Evolutionary conservation across 2,113 vertebrate species (phyloP).

Genomic region (Chaetops frenatus): DNA sequence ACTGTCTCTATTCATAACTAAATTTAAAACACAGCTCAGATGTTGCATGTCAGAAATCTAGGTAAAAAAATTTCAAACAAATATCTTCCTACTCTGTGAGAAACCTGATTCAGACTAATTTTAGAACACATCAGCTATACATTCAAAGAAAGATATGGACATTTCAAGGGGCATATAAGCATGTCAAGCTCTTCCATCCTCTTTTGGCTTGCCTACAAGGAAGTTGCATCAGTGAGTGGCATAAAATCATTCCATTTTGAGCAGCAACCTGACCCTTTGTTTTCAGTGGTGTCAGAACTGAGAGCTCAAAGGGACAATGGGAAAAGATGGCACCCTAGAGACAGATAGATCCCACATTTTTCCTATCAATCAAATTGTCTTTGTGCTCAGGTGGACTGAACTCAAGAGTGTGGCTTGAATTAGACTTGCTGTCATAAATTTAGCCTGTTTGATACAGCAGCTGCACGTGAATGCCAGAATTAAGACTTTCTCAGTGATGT

Average conservation of each 20-base stretch:
- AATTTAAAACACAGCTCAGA: background rate
- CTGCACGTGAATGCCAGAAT: background rate
- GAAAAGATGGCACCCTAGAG: slow-evolving; percentile 49
- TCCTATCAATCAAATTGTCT: slow-evolving; percentile 58
- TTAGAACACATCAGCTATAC: background rate
- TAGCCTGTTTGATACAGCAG: background rate
- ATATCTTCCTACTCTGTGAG: background rate
- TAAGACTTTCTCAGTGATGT: background rate
- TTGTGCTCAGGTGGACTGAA: slow-evolving; percentile 34
- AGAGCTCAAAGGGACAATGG: slow-evolving; percentile 62
- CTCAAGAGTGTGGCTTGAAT: background rate
- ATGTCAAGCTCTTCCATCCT: background rate
- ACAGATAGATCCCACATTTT: slow-evolving; percentile 55
- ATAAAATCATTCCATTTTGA: slow-evolving; percentile 56
- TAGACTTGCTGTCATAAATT: background rate
- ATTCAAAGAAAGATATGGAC: background rate
- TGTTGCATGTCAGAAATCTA: background rate
- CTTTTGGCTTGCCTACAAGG: background rate
- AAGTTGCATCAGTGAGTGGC: slow-evolving; percentile 23
- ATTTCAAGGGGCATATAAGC: slow-evolving; percentile 7
- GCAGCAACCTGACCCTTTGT: slow-evolving; percentile 58
- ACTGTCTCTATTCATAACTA: background rate
- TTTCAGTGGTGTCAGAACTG: slow-evolving; percentile 70
- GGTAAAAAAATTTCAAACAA: background rate
- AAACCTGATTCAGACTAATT: background rate